Conservation (phyloP, 2,888 invertebrate genomes). For the Pyrrhia umbra region DNA sequence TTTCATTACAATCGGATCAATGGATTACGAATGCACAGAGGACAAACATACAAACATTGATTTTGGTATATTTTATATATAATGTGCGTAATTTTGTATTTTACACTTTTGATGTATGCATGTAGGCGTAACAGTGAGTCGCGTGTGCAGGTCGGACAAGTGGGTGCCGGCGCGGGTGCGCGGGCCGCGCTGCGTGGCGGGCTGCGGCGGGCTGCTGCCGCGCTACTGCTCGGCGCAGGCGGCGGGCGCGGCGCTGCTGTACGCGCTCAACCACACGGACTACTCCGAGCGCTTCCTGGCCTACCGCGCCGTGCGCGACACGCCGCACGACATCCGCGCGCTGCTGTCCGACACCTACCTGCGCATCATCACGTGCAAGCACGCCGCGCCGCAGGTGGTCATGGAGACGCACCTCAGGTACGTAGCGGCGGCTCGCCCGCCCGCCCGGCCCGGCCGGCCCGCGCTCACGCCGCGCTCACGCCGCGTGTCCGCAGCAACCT, state of each 20-base stretch:
- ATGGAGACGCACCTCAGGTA: conserved; percentile 92
- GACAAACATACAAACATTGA: no score
- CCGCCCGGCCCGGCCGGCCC: not conserved
- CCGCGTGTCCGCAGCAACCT: no score
- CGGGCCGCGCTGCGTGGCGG: conserved; percentile 92
- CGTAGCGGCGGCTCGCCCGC: no score
- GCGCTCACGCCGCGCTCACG: no score
- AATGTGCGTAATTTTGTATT: no score
- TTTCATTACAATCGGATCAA: no score
- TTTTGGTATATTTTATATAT: no score
- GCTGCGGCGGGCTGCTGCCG: conserved; percentile 96
- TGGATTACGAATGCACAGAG: no score
- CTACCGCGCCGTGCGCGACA: conserved; percentile 94
- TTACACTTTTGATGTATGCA: no score
- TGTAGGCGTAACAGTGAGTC: no score
- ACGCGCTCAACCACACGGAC: conserved; percentile 92
- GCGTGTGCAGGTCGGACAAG: conserved; percentile 91
- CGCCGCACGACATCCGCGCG: conserved; percentile 95
- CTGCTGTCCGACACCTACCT: conserved; percentile 94
- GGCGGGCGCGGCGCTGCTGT: conserved; percentile 94
- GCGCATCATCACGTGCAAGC: conserved; percentile 92
- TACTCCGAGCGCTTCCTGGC: conserved; percentile 95
- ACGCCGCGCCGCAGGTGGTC: conserved; percentile 88
- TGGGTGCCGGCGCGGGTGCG: conserved; percentile 92
- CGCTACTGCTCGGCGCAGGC: conserved; percentile 93